Percentiles rank a stretch among this genome's conserved stretches.
Evolutionary conservation across 2,888 invertebrate species (phyloP).

Genomic region (Sinhomidia bicolor): DNA sequence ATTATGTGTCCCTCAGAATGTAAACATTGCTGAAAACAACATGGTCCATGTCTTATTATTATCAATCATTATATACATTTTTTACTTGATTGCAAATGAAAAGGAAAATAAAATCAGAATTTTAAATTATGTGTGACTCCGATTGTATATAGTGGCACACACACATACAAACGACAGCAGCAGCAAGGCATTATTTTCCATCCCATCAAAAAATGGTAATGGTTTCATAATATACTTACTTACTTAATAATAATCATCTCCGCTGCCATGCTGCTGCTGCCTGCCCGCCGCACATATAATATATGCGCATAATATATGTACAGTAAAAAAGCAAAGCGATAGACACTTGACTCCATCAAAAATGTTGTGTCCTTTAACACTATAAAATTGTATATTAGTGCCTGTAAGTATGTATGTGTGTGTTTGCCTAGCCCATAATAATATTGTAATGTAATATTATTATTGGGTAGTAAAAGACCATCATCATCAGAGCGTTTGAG

Average conservation of each 20-base stretch:
- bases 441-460: neutral
- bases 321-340: neutral
- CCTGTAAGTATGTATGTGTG: neutral
- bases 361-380: neutral
- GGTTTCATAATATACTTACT: neutral
- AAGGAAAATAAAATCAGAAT: slow-evolving; percentile 28
- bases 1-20: slow-evolving; percentile 57
- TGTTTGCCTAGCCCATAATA: slow-evolving; percentile 24
- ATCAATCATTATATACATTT: too few species aligned
- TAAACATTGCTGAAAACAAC: slow-evolving; percentile 65
- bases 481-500: too few species aligned
- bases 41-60: slow-evolving; percentile 45
- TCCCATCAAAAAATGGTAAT: slow-evolving; percentile 37
- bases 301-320: neutral
- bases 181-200: too few species aligned
- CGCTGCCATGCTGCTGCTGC: too few species aligned
- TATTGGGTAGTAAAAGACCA: neutral
- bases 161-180: slow-evolving; percentile 1
- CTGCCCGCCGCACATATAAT: too few species aligned
- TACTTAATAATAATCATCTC: too few species aligned
- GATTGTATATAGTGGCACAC: neutral
- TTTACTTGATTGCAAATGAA: slow-evolving; percentile 31
- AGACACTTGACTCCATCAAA: neutral
- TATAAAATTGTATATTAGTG: neutral
- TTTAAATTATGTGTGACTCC: neutral